These are phyloP conservation scores for Watersipora subatra DNA, from an alignment of 1,140 invertebrate genomes.

Conservation along the genomic window DNA sequence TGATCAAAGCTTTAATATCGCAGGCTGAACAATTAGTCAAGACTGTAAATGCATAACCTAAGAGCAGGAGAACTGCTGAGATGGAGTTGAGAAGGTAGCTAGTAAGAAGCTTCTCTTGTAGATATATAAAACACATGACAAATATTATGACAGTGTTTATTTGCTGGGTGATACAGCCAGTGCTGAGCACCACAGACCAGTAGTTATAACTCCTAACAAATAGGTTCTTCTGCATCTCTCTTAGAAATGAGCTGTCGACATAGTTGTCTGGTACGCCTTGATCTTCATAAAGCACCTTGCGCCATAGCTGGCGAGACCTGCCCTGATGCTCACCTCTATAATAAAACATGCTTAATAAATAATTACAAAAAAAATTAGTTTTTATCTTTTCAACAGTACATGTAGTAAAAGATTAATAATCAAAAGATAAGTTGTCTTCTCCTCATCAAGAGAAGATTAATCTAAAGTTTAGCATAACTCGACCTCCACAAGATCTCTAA, in stretches of 20 bases:
- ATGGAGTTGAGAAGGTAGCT: neutral
- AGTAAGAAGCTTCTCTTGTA: neutral
- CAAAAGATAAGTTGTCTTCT: neutral
- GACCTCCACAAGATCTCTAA: neutral
- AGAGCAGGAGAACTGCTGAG: neutral
- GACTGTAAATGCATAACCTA: neutral
- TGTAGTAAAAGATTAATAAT: neutral
- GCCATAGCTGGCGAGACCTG: slow-evolving; percentile 49
- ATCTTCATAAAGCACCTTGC: slow-evolving; percentile 77
- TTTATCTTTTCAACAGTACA: neutral
- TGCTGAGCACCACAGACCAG: slow-evolving; percentile 26
- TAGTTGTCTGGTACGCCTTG: slow-evolving; percentile 78
- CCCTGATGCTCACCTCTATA: neutral
- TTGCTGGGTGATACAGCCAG: slow-evolving; percentile 33
- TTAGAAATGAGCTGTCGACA: slow-evolving; percentile 68
- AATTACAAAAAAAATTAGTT: neutral
- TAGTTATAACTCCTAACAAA: slow-evolving; percentile 31
- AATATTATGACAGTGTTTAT: slow-evolving; percentile 49
- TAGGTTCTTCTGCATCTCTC: slow-evolving; percentile 67
- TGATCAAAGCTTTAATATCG: neutral
- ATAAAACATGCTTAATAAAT: neutral
- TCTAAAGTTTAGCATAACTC: neutral
- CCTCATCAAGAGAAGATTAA: neutral
- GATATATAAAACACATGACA: slow-evolving; percentile 29
- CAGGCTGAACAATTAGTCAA: neutral